These are phyloP conservation scores for Pluvianellus socialis DNA, from an alignment of 2,113 vertebrate species.

Conservation along the genomic window DNA sequence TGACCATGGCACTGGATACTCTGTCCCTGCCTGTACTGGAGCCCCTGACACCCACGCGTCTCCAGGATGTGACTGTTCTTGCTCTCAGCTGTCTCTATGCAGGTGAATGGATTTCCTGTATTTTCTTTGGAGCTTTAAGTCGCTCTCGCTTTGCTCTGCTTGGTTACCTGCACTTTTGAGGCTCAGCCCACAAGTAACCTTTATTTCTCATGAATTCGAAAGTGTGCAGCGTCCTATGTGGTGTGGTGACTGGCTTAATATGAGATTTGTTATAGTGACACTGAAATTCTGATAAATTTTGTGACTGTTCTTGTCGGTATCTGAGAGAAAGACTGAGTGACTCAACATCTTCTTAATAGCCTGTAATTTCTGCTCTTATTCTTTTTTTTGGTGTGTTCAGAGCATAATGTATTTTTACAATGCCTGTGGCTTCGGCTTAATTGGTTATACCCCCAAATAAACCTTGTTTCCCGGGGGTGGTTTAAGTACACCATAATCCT, in stretches of 20 bases:
- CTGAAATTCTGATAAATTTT: not conserved
- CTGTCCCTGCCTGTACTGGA: constrained; percentile 95
- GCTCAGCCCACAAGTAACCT: not conserved
- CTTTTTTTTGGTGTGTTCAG: not conserved
- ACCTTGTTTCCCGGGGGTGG: not conserved
- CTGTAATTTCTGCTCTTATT: not conserved
- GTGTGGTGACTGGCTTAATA: not conserved
- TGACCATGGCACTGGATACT: constrained; percentile 97
- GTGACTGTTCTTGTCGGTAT: not conserved
- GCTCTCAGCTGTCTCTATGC: constrained; percentile 98
- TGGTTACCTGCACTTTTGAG: not conserved
- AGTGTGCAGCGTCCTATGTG: not conserved
- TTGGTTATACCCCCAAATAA: not conserved
- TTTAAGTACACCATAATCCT: not conserved
- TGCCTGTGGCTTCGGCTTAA: not conserved
- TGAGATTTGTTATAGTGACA: not conserved
- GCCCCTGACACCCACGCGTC: constrained; percentile 90
- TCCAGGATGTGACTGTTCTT: constrained; percentile 95
- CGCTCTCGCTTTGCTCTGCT: not conserved
- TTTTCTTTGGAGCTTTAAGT: not conserved
- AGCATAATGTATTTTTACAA: not conserved
- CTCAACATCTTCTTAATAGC: not conserved
- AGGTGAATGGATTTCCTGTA: constrained; percentile 70
- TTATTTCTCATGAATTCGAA: not conserved
- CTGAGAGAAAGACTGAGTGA: not conserved